Percentiles rank a stretch among this genome's conserved stretches.
phyloP scores from a whole-genome alignment of 2,888 invertebrate species.

The Helleia helle region DNA sequence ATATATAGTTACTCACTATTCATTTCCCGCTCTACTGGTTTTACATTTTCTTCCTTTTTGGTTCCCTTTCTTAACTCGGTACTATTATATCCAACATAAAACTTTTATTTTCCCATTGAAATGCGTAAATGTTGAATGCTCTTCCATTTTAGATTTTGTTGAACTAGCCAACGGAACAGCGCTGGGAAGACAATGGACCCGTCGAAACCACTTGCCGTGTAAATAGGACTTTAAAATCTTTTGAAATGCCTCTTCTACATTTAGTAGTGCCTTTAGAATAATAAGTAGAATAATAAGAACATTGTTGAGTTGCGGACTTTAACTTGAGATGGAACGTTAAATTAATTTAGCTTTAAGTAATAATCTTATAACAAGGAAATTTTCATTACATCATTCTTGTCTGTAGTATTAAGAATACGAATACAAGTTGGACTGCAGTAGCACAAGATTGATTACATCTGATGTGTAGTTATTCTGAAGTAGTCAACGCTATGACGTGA shows the following conservation, averaged over 20 bases:
- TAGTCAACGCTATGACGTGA: no score
- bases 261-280: no score
- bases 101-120: conserved; percentile 6
- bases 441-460: no score
- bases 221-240: conserved; percentile 2
- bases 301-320: no score
- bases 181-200: background rate
- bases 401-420: no score
- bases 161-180: conserved; percentile 1
- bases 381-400: no score
- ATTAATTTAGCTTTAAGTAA: no score
- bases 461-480: no score
- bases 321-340: no score
- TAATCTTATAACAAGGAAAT: no score
- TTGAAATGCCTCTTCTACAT: background rate
- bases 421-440: no score
- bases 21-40: background rate
- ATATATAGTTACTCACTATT: background rate
- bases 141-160: background rate
- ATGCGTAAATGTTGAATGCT: conserved; percentile 4
- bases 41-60: background rate
- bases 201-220: background rate
- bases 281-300: no score
- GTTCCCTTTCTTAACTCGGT: background rate
- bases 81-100: conserved; percentile 2